phyloP scores from a whole-genome alignment of 1,140 invertebrate genomes.

The Cheumatopsyche charites region DNA sequence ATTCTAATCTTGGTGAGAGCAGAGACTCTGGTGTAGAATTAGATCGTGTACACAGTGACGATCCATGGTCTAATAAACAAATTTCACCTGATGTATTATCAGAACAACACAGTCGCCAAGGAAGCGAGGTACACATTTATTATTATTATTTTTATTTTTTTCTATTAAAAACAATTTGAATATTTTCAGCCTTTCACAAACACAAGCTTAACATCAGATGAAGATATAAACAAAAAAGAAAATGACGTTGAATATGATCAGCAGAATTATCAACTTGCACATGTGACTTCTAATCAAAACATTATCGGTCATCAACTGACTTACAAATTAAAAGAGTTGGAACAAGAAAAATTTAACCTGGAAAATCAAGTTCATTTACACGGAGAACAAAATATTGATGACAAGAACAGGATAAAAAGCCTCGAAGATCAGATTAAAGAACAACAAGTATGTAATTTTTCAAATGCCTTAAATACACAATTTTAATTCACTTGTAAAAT shows the following conservation, averaged over 20 bases:
- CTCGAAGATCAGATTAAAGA: constrained; percentile 65
- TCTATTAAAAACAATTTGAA: constrained; percentile 11
- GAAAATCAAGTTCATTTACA: constrained; percentile 36
- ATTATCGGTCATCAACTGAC: constrained; percentile 48
- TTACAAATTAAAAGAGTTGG: constrained; percentile 51
- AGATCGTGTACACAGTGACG: constrained; percentile 64
- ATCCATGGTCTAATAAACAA: constrained; percentile 67
- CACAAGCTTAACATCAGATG: constrained; percentile 70
- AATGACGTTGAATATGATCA: constrained; percentile 35
- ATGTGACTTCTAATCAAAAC: constrained; percentile 47
- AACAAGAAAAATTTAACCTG: constrained; percentile 51
- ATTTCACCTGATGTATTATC: constrained; percentile 66
- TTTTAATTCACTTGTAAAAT: background rate
- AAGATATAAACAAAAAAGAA: constrained; percentile 74
- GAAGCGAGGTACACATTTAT: constrained; percentile 66
- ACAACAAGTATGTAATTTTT: constrained; percentile 58
- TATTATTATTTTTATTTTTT: background rate
- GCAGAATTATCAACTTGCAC: constrained; percentile 43
- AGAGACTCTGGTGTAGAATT: constrained; percentile 79
- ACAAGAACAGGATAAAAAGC: constrained; percentile 60
- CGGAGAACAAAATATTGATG: constrained; percentile 50
- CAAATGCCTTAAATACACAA: too few species aligned
- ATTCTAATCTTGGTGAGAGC: constrained; percentile 65
- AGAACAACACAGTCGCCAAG: constrained; percentile 76
- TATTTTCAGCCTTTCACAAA: constrained; percentile 59